These are phyloP conservation scores for Drosophila orena DNA, from an alignment of 1,140 invertebrate genomes.

Conservation along the genomic window DNA sequence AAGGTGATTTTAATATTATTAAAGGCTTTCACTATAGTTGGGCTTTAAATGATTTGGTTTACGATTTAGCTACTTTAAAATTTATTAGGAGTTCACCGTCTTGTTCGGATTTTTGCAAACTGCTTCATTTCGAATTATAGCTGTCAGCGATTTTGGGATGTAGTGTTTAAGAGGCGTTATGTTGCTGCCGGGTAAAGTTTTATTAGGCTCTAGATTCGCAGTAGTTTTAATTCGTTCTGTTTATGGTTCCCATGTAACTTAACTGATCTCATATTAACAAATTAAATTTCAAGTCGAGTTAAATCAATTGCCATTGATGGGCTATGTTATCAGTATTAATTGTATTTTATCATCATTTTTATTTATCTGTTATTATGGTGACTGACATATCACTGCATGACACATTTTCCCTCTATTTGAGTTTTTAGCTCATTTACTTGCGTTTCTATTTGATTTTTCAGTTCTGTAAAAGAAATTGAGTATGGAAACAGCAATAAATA, in stretches of 20 bases:
- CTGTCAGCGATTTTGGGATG: slow-evolving; percentile 24
- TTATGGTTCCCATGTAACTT: slow-evolving; percentile 39
- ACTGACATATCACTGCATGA: slow-evolving; percentile 91
- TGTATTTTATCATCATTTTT: slow-evolving; percentile 26
- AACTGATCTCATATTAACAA: slow-evolving; percentile 65
- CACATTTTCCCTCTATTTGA: slow-evolving; percentile 97
- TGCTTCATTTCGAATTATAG: slow-evolving; percentile 21
- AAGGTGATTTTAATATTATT: slow-evolving; percentile 79
- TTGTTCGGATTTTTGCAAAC: slow-evolving; percentile 56
- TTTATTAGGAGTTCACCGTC: slow-evolving; percentile 79
- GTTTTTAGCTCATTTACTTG: slow-evolving; percentile 97
- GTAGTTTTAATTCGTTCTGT: slow-evolving; percentile 4
- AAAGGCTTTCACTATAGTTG: slow-evolving; percentile 78
- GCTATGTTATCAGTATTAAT: slow-evolving; percentile 40
- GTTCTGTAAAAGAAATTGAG: slow-evolving; percentile 90
- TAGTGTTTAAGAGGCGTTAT: slow-evolving; percentile 23
- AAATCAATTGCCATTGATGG: slow-evolving; percentile 62
- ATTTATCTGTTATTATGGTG: slow-evolving; percentile 67
- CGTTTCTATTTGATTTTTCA: slow-evolving; percentile 97
- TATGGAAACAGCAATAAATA: slow-evolving; percentile 85
- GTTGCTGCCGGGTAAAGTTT: slow-evolving; percentile 51
- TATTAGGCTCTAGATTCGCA: slow-evolving; percentile 15
- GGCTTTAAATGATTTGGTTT: slow-evolving; percentile 72
- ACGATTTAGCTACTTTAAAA: slow-evolving; percentile 75
- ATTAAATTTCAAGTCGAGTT: slow-evolving; percentile 62